Conservation (phyloP, 2,888 invertebrate species). For the Acheta domesticus region DNA sequence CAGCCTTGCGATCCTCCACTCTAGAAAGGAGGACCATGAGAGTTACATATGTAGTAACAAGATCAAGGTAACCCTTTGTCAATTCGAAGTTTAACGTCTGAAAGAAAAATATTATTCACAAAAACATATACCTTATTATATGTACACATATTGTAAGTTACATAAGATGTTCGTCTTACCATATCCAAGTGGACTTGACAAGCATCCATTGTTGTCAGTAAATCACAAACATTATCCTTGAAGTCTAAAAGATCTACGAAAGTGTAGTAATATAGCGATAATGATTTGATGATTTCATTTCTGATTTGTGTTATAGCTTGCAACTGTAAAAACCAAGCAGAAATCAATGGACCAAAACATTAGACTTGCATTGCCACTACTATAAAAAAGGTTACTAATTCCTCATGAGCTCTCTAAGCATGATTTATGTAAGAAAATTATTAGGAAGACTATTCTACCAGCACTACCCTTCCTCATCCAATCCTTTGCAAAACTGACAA, state of each 20-base stretch:
- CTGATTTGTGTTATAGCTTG: constrained; percentile 82
- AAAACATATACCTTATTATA: background rate
- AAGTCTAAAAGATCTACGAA: constrained; percentile 98
- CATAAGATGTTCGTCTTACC: constrained; percentile 46
- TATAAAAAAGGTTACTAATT: no score
- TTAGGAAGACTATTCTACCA: no score
- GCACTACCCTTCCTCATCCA: no score
- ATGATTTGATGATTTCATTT: constrained; percentile 92
- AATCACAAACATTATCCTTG: constrained; percentile 89
- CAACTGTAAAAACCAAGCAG: constrained; percentile 50
- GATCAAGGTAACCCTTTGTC: constrained; percentile 90
- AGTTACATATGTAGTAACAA: constrained; percentile 90
- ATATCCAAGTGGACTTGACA: constrained; percentile 94
- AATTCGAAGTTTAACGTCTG: constrained; percentile 89
- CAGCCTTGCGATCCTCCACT: constrained; percentile 97
- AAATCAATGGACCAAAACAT: background rate
- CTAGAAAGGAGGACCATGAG: constrained; percentile 96
- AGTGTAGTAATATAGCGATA: constrained; percentile 96
- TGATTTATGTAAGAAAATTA: background rate
- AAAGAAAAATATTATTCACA: constrained; percentile 37
- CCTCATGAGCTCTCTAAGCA: no score
- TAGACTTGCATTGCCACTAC: background rate
- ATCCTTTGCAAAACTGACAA: no score
- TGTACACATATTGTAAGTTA: background rate
- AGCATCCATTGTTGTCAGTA: constrained; percentile 93